Evolutionary conservation across 2,797 vertebrate genomes (phyloP), one percentile per base, ranked within the genome.

Genomic region (Aplochiton taeniatus): DNA sequence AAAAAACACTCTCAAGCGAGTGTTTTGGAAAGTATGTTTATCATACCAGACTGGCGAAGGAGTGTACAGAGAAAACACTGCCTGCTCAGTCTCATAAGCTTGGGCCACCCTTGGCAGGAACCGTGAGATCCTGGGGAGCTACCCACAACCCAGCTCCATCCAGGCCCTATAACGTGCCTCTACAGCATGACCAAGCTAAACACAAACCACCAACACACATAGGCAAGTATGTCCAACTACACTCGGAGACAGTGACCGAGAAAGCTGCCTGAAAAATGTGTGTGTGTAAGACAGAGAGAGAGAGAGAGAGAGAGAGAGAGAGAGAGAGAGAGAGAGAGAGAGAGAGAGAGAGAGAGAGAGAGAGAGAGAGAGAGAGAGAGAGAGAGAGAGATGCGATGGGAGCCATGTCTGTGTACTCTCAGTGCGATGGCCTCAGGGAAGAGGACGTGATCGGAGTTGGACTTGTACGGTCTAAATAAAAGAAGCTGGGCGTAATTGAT

Each of bases 381-480:
- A 31, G 31, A 31, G 31, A 31, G 31, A 31, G 31, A 31, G 31
- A 31, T 31, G 31, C 31, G 31, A 31, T 31, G 31, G 31, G 31
- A 31, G 31, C 31, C 6, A 31, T 31, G 31, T 31, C 31, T 31
- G 31, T 31, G 31, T 31, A 31, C 31, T 31, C 31, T 31, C 31
- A 67, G 46, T 71, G 55, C 7, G 20, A 47, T 43, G 60, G 72
- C 70, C 75, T 74, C 6, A 16, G 68, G 73, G 74, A 60, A 45
- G 77, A 81, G 68, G 83, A 80, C 75, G 68, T 74, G 77, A 79
- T 81, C 69, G 10, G 58, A 51, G 68, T 75, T 79, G 51, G 73
- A 77, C 73, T 74, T 11, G 43, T 51, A n/a, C 20, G 49, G 49
- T 58, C 46, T 70, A 67, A 81, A 83, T 64, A 74, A 65, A 54